Base-by-base conservation (phyloP, 2,888 invertebrate species). In the Furcula furcula region DNA sequence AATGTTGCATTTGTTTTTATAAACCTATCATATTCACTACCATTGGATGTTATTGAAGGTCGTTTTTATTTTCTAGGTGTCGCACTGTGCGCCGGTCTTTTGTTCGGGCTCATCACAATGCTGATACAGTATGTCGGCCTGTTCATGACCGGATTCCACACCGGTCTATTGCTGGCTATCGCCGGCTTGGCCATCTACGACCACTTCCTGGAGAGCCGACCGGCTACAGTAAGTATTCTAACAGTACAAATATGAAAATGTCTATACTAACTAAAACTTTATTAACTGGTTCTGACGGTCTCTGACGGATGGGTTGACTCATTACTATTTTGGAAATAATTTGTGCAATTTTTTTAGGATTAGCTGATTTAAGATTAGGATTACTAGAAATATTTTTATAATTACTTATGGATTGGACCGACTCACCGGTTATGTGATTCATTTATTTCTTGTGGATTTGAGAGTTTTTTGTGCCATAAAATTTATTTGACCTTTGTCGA, bases 71-170 rank as follows among this genome's bases (percentile, higher is more conserved):
- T 30, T 34, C 30, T 34, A 89, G 94, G 93, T 39, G 93, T 94
- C 29, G 92, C 94, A 0, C 70, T 94, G 11, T 92, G 92, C 36
- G 94, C 94, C 14, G 95, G 95, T 7, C 78, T 95, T 12, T 83
- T 95, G 23, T 94, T 94, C 61, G 95, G 95, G 7, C 90, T 95
- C 40, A 93, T 95, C 65, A 95, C 94, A 7, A 94, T 94, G 93
- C 88, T 95, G 61, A 94, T 95, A 37, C 94, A 94, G 67, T 94
- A 95, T 68, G 94, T 95, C 21, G 95, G 95, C 3, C 91, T 95
- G 36, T 95, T 95, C 78, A 93, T 95, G 91, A 93, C 93, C 12
- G 95, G 95, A 19, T 92, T 95, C 59, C 94, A 94, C 70, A 92
- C 94, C 0, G 95, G 95, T 12, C 76, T 94, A 10, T 85, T 93